Evolutionary conservation across 2,113 vertebrate genomes (phyloP), one percentile per base, ranked within the genome.

Genomic region (Microcebus ravelobensis): DNA sequence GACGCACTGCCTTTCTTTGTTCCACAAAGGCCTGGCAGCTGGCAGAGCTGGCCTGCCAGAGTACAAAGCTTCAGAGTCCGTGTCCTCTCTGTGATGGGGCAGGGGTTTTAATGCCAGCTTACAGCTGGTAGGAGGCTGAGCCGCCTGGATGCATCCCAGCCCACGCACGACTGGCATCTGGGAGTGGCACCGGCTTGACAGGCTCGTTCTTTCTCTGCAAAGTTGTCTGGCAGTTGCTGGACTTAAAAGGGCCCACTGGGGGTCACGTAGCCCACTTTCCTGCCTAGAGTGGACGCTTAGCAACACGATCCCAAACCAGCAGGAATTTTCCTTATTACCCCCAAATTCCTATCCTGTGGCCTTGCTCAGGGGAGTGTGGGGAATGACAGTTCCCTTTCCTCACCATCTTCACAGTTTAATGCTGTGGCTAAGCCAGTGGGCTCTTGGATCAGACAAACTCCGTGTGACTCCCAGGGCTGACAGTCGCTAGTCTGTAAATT

Each of bases 1-100:
- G 94, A 84, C 70, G 52, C 92, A 77, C 89, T 92, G 96, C 96
- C 94, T 98, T 94, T 96, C 50, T 0, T 94, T 98, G 94, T 96
- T 87, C 93, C 93, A 86, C 93, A 96, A 91, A 97, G 82, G 68
- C 81, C 50, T 92, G 90, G 95, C 91, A 61, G 9, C 31, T 65
- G 94, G 21, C 3, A 14, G 7, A 39, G 74, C n/a, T 55, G 57
- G 70, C 48, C 50, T 90, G 94, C 82, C 67, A 77, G 88, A 92
- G 87, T 52, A 84, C 95, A 96, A 92, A 90, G 94, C 91, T 70
- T 93, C 82, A 84, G 84, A 86, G 92, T 76, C 77, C 77, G 34
- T 18, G 31, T 96, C 87, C 67, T 91, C 83, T 88, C 80, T 23
- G 27, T 0, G 42, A 90, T 10, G 76, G 93, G 96, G 48, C 80